Evolutionary conservation across 2,797 vertebrate species (phyloP).

Genomic region (Hydrocynus forskahlii): DNA sequence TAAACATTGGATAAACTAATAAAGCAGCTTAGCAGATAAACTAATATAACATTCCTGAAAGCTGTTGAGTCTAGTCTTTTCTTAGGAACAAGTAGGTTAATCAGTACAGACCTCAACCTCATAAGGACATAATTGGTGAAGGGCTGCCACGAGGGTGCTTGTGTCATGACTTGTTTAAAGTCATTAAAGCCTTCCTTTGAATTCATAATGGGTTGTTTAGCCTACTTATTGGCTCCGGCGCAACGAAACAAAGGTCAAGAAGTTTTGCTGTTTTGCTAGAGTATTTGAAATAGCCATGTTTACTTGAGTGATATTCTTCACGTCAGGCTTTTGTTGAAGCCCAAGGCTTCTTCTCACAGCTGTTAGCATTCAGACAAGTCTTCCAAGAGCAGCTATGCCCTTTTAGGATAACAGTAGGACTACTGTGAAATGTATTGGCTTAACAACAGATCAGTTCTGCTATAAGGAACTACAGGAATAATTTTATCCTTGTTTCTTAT

Average conservation of each 20-base stretch:
- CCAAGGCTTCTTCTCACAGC: not conserved
- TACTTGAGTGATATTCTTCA: not conserved
- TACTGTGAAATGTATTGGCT: not conserved
- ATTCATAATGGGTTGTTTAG: not conserved
- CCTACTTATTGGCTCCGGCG: not conserved
- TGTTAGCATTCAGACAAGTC: slow-evolving; percentile 21
- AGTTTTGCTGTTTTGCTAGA: not conserved
- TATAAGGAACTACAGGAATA: not conserved
- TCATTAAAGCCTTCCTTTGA: slow-evolving; percentile 1
- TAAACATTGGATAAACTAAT: too few species aligned
- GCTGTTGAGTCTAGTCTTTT: slow-evolving; percentile 5
- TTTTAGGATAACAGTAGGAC: slow-evolving; percentile 12
- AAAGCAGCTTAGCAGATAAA: slow-evolving; percentile 2
- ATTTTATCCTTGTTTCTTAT: not conserved
- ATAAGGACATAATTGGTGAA: slow-evolving; percentile 3
- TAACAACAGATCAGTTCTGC: not conserved
- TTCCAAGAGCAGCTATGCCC: slow-evolving; percentile 2
- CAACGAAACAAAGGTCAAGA: not conserved
- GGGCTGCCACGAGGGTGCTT: not conserved
- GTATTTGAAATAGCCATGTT: not conserved
- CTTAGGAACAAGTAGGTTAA: slow-evolving; percentile 19
- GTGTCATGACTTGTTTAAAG: slow-evolving; percentile 19
- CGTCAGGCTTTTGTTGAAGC: slow-evolving; percentile 4
- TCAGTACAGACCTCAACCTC: not conserved
- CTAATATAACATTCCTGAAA: slow-evolving; percentile 28